Conservation (phyloP, 2,113 vertebrate genomes). For the Cichladusa arquata region DNA sequence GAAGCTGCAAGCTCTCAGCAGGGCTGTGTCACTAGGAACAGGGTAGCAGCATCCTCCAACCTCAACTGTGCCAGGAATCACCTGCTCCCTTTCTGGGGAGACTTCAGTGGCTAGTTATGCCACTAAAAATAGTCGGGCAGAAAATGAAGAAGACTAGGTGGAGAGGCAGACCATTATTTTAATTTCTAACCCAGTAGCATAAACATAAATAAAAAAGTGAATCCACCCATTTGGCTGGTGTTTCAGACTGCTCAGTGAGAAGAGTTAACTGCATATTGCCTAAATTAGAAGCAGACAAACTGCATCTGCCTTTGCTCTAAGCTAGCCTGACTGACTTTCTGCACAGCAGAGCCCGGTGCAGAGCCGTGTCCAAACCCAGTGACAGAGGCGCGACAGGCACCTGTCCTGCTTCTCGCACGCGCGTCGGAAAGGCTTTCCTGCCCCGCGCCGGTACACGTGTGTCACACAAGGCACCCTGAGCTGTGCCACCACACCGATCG, state of each 20-base stretch:
- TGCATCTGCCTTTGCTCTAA: background rate
- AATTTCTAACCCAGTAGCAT: background rate
- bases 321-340: too few species aligned
- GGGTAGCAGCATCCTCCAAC: background rate
- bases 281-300: background rate
- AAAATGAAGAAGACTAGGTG: background rate
- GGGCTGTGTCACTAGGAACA: background rate
- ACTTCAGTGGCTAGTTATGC: background rate
- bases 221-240: background rate
- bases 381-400: background rate
- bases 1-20: background rate
- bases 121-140: background rate
- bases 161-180: background rate
- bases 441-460: accelerated
- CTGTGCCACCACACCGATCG: background rate
- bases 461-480: background rate
- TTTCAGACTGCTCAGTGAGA: background rate
- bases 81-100: background rate
- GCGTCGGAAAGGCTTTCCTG: accelerated
- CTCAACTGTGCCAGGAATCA: background rate
- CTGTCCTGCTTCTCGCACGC: background rate
- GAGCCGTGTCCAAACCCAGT: accelerated
- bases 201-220: background rate
- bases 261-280: background rate
- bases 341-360: background rate